A percentile compares a stretch with the other conserved stretches of the same genome.
Conservation (phyloP, 2,113 vertebrate species). For the Xerus inauris region DNA sequence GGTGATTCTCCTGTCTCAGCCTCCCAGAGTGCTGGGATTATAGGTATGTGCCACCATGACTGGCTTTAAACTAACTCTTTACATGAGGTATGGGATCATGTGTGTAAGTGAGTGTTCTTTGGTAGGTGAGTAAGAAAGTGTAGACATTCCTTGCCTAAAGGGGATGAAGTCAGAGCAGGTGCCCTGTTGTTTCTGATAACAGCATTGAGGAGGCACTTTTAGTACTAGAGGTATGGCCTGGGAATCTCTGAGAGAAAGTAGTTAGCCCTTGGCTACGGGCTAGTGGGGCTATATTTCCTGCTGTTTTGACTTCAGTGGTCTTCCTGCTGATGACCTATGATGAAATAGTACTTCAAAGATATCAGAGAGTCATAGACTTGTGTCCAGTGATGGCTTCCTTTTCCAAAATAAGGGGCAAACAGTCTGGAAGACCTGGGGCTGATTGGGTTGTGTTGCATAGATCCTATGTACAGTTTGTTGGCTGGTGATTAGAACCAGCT, state of each 20-base stretch:
- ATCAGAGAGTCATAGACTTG: background rate
- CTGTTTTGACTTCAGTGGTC: background rate
- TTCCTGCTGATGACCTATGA: slow-evolving; percentile 12
- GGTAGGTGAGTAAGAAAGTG: background rate
- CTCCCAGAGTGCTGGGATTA: too few relatives aligned
- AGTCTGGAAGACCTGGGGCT: background rate
- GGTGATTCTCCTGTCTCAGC: too few relatives aligned
- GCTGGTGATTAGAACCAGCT: background rate
- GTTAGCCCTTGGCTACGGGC: background rate
- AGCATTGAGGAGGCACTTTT: background rate
- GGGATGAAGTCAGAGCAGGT: background rate
- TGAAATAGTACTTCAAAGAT: slow-evolving; percentile 6
- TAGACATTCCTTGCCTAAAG: background rate
- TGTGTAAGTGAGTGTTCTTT: background rate
- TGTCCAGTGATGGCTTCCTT: background rate
- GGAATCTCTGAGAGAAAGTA: background rate
- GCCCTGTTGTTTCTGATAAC: background rate
- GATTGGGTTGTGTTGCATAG: background rate
- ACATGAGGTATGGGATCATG: background rate
- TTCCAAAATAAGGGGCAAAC: background rate
- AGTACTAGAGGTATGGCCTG: background rate
- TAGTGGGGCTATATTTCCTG: background rate
- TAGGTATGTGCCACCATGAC: too few relatives aligned
- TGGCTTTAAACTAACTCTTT: too few relatives aligned
- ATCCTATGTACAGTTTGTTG: background rate